Base-by-base conservation (phyloP, 2,113 vertebrate genomes). In the Orthonyx spaldingii region DNA sequence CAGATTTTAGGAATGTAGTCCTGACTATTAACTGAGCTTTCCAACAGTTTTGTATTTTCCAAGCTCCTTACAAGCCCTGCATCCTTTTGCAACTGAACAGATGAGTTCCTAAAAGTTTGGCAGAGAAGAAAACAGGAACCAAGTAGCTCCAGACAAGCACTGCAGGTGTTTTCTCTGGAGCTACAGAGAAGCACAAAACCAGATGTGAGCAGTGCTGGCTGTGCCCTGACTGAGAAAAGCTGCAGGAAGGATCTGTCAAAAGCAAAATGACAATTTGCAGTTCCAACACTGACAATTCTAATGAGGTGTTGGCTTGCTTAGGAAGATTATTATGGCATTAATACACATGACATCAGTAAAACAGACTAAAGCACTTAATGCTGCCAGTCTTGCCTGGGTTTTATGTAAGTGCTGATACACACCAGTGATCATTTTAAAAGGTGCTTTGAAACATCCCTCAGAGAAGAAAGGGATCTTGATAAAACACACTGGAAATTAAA, bases 301-400 rank as follows among this genome's bases (percentile, higher is more conserved):
- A 68, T 87, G 44, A 85, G 61, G 44, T 78, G 65, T 71, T 94
- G 41, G 20, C 53, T 94, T 84, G 57, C 84, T 91, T 75, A 72
- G 82, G 75, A n/a, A 59, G 93, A 61, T 91, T 85, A 93, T 90
- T 65, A 4, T 53, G 92, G 57, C 70, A 33, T 80, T 95, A 92
- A 92, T 72, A 49, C 57, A 46, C 49, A 33, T 32, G 61, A 56
- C 41, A 35, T 83, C 37, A 88, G 42, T 88, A 80, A 90, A 91
- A 78, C 60, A 90, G 66, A 33, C 42, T 89, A 39, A 95, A 95
- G 70, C 33, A 35, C 84, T 93, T 96, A 68, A 78, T 71, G 57
- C 80, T 91, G 80, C 86, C 68, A 71, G 33, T 79, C 85, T 78
- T 76, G 53, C 55, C 63, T 84, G 87, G 89, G 39, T 83, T 86